Percentiles rank a stretch among this genome's conserved stretches.
These are phyloP conservation scores for Nothoprocta perdicaria DNA, from an alignment of 2,113 vertebrate genomes.

Conservation along the genomic window DNA sequence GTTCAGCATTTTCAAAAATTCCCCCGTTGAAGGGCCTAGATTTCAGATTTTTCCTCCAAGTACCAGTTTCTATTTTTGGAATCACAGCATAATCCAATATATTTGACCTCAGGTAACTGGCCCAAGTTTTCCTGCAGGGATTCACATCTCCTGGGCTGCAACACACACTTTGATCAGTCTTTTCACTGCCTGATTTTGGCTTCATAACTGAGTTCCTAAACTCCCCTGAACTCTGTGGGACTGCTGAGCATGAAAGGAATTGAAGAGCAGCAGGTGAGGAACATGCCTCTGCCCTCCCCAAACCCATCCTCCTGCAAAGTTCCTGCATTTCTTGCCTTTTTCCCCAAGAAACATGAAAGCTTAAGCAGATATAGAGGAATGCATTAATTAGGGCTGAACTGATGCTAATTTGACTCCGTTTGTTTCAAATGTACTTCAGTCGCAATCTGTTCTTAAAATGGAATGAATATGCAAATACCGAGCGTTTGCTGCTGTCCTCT, in stretches of 20 bases:
- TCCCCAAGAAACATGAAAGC: not conserved
- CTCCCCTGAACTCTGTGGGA: not conserved
- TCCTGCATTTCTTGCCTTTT: not conserved
- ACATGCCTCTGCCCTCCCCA: not conserved
- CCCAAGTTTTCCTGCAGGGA: not conserved
- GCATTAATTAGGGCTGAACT: not conserved
- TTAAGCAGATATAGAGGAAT: not conserved
- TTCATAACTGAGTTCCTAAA: not conserved
- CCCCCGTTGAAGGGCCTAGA: not conserved
- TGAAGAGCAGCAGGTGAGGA: not conserved
- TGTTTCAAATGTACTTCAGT: not conserved
- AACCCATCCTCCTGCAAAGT: not conserved
- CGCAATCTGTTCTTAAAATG: not conserved
- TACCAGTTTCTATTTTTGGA: not conserved
- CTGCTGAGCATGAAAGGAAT: not conserved
- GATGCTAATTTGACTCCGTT: not conserved
- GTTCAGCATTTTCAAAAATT: not conserved
- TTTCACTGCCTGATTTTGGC: slow-evolving; percentile 3
- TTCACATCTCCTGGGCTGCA: not conserved
- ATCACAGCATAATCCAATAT: not conserved
- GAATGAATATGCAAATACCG: not conserved
- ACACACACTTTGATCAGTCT: not conserved
- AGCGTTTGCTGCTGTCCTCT: not conserved
- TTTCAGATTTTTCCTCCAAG: not conserved
- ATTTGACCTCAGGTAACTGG: not conserved